A percentile compares a stretch with the other conserved stretches of the same genome.
phyloP scores from a whole-genome alignment of 2,797 vertebrate species.

The Eleutherodactylus coqui region DNA sequence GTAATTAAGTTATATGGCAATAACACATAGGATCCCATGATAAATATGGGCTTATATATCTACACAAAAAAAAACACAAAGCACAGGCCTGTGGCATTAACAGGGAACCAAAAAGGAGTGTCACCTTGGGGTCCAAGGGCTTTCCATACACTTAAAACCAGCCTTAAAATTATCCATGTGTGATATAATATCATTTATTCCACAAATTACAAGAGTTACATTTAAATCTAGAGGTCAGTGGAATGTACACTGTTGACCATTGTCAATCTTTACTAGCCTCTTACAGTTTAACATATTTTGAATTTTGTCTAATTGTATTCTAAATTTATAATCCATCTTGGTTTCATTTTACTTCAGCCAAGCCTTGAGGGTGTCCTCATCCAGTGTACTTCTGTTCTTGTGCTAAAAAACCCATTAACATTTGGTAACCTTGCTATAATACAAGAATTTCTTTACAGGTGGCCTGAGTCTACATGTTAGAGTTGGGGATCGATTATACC shows the following conservation, averaged over 20 bases:
- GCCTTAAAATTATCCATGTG: too few species aligned
- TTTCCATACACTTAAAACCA: too few species aligned
- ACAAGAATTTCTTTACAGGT: conserved; percentile 33
- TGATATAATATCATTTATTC: too few species aligned
- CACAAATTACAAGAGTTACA: not conserved
- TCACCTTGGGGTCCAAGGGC: too few species aligned
- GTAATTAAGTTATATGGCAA: too few species aligned
- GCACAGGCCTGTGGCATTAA: too few species aligned
- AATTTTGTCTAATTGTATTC: conserved; percentile 2
- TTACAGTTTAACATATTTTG: conserved; percentile 3
- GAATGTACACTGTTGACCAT: not conserved
- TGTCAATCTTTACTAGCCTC: not conserved
- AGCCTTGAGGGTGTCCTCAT: conserved; percentile 31
- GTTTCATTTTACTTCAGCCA: conserved; percentile 23
- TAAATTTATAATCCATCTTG: conserved; percentile 14
- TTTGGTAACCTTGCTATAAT: conserved; percentile 29
- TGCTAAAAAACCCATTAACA: conserved; percentile 24
- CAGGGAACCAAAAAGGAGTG: too few species aligned
- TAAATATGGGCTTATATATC: too few species aligned
- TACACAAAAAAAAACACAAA: too few species aligned
- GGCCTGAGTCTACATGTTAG: conserved; percentile 10
- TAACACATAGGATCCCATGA: too few species aligned
- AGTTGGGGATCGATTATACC: not conserved
- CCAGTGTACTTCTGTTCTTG: conserved; percentile 16
- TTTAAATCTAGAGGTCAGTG: not conserved